Evolutionary conservation across 2,113 vertebrate species (phyloP), one percentile per base, ranked within the genome.

Genomic region (Perca flavescens): DNA sequence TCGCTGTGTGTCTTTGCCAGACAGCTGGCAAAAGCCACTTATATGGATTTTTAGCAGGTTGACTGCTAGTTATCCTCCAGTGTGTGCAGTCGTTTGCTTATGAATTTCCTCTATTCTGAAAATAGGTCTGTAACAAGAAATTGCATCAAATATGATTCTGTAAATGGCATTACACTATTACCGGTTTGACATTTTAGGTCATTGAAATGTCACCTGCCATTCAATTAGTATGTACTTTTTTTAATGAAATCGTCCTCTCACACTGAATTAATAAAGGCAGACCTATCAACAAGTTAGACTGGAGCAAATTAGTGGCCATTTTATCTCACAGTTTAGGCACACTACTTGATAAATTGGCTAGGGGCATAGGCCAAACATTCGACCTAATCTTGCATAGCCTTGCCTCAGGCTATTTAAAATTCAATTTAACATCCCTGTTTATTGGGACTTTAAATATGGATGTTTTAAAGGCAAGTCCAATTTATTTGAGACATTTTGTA

Each of bases 141-240:
- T 2, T 3, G 13, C 57, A 75, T 79, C 28, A 40, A 74, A 67
- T 67, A 67, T 34, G 62, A 60, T 88, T 84, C 70, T n/a, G 1
- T 82, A 64, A 82, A 80, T 82, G 52, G 3, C 50, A 67, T 76
- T 86, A 76, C 58, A 66, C 47, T 69, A 70, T 84, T 88, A 86
- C 74, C 68, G 49, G 75, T 85, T 70, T 62, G 68, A 49, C 84
- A 87, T 90, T 87, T 82, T 31, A 65, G 6, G 7, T 87, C 85
- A 88, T 88, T 87, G 78, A 90, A 91, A 88, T 88, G 69, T 84
- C 72, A 87, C 60, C 10, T 80, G 31, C 52, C 79, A 67, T 79
- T 71, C 85, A 84, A 81, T 89, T 82, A 79, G 66, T 47, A 53
- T 82, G 86, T 64, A 2, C 76, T 43, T 58, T 88, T 88, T 89